Conservation (phyloP, 2,888 invertebrate genomes). For the Cactoblastis cactorum region DNA sequence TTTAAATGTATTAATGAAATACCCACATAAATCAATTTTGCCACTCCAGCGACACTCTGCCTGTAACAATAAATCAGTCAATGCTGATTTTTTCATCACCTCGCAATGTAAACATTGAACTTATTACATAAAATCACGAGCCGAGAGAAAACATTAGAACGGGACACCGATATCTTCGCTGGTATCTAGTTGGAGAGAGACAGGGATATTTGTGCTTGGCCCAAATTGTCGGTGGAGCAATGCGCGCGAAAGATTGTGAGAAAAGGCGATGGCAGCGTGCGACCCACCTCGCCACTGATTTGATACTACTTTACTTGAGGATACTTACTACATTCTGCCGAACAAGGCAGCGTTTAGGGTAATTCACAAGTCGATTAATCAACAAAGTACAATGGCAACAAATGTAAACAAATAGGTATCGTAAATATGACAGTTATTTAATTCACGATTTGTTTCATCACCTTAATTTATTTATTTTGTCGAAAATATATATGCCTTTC, state of each 20-base stretch:
- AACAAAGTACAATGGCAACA: slow-evolving; percentile 14
- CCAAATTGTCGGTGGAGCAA: slow-evolving; percentile 61
- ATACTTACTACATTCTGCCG: slow-evolving; percentile 49
- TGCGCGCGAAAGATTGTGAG: slow-evolving; percentile 62
- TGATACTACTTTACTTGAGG: slow-evolving; percentile 59
- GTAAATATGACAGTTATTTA: too few species aligned
- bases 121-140: slow-evolving; percentile 51
- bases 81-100: slow-evolving; percentile 36
- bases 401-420: background rate
- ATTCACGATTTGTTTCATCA: too few species aligned
- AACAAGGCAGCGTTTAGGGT: slow-evolving; percentile 43
- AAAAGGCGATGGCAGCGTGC: slow-evolving; percentile 54
- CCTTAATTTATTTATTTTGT: too few species aligned
- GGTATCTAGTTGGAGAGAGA: slow-evolving; percentile 42
- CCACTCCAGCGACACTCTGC: slow-evolving; percentile 11
- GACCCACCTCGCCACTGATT: slow-evolving; percentile 76
- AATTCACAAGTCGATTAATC: slow-evolving; percentile 35
- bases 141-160: slow-evolving; percentile 39
- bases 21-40: slow-evolving; percentile 19
- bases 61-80: slow-evolving; percentile 21
- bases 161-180: slow-evolving; percentile 35
- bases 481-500: too few species aligned
- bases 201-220: slow-evolving; percentile 51
- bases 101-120: slow-evolving; percentile 66
- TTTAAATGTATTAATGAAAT: slow-evolving; percentile 1